Evolutionary conservation across 2,797 vertebrate genomes (phyloP).

Genomic region (Numenius phaeopus): DNA sequence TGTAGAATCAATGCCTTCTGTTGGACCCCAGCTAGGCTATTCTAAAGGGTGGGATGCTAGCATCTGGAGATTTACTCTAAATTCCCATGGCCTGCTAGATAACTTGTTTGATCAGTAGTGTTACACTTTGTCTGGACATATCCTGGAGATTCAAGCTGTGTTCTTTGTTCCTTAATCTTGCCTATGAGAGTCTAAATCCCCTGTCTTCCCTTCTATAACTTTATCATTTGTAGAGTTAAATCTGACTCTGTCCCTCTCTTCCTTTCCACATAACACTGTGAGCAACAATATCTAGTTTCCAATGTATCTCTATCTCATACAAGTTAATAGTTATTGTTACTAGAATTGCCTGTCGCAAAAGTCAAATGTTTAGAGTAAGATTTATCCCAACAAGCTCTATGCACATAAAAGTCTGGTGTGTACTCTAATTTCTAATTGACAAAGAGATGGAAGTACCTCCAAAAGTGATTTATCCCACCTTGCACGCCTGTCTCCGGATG

Average conservation of each 20-base stretch:
- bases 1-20: background rate
- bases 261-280: background rate
- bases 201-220: background rate
- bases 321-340: background rate
- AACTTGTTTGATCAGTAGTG: background rate
- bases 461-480: background rate
- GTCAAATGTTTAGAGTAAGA: background rate
- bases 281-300: background rate
- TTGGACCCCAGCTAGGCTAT: background rate
- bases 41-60: background rate
- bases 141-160: background rate
- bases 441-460: background rate
- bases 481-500: fast-evolving
- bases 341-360: background rate
- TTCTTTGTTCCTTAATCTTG: background rate
- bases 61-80: background rate
- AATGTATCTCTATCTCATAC: background rate
- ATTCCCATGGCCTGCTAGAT: background rate
- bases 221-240: background rate
- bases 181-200: background rate
- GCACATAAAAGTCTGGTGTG: background rate
- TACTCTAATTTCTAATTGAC: slow-evolving; percentile 9
- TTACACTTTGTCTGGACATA: background rate
- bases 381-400: slow-evolving; percentile 9
- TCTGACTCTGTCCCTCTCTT: background rate